Evolutionary conservation across 2,888 invertebrate species (phyloP), one percentile per base, ranked within the genome.

Genomic region (Spisula solida): DNA sequence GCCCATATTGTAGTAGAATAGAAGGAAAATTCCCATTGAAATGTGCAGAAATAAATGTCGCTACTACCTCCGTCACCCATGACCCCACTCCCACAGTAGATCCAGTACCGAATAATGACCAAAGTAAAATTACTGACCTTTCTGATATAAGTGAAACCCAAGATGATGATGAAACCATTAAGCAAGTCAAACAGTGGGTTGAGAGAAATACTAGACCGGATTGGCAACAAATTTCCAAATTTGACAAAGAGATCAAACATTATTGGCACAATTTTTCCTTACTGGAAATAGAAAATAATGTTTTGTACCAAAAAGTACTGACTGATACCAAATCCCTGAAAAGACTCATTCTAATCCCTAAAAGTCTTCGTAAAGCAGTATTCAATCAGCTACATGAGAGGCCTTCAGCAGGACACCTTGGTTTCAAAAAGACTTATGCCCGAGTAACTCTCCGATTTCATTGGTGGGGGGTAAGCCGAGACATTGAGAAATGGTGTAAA

Each of bases 371-470:
- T 20, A 51, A 88, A 66, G 20, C 25, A 14, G 79, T 79, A 18
- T 85, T 85, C 16, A 66, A 82, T 14, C 85, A 87, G 12, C 56
- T 84, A 14, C 85, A 87, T 82, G 41, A 34, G 14, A 29, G 29
- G 16, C 16, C n/a, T 20, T 82, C 90, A 18, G 85, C 82, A 47
- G 90, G 88, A 34, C 88, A 86, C 75, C 81, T 90, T 41, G 90
- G 90, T 12, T 41, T 70, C 20, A 82, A 41, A 51, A 90, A 88
- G 75, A 86, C 86, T 34, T 79, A 80, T 20, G 56, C 31, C 6
- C 82, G 78, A 60, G 18, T 86, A n/a, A 55, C 66, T 80, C 18
- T 14, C 12, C 85, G 87, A 81, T 88, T 88, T 78, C 85, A 87
- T 47, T 90, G 90, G 86, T 81, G 56, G 29, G 84, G 75, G 2